Evolutionary conservation across 37 sponge, comb jelly and placozoan species (phyloP), one percentile per base, ranked within the genome.

Genomic region (Axinella damicornis): DNA sequence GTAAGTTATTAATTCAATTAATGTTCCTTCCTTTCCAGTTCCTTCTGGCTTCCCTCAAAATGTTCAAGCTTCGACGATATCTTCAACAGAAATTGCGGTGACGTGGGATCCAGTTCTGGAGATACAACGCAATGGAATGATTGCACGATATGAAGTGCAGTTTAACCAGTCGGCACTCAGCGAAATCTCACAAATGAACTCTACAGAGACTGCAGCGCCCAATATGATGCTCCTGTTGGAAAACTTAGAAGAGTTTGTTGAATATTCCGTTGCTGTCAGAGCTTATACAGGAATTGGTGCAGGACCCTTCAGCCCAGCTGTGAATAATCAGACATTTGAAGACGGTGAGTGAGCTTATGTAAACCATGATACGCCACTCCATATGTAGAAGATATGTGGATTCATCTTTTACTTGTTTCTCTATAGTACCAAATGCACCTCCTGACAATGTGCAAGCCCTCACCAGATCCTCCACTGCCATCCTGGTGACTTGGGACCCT

Each of bases 51-150:
- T 12, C 46, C 46, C 46, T 46, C 46, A 46, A 46, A 46, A 46
- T 46, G 46, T 46, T 46, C 46, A 46, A 46, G 46, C 46, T 46
- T 46, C 9, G 9, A 46, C 46, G 9, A 46, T 56, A 27, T 82
- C 54, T 31, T 14, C 54, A 6, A 57, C 62, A 1, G 37, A 20
- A 18, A 83, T 73, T 34, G 2, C 33, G 13, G 63, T 85, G 22
- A 35, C 57, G 2, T 85, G 86, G 86, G 70, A 61, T 27, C 36
- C 78, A 9, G 64, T 66, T 33, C 22, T 2, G 33, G 76, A 78
- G 4, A 56, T 53, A n/a, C 71, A 76, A 36, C 18, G 59, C 62
- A 85, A 77, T 67, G 86, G 86, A 28, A 35, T 85, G 18, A 40
- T 81, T 12, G 27, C 2, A 2, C 13, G 1, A 11, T 81, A 81